Conservation (phyloP, 2,888 invertebrate genomes). For the Agrochola lychnidis region DNA sequence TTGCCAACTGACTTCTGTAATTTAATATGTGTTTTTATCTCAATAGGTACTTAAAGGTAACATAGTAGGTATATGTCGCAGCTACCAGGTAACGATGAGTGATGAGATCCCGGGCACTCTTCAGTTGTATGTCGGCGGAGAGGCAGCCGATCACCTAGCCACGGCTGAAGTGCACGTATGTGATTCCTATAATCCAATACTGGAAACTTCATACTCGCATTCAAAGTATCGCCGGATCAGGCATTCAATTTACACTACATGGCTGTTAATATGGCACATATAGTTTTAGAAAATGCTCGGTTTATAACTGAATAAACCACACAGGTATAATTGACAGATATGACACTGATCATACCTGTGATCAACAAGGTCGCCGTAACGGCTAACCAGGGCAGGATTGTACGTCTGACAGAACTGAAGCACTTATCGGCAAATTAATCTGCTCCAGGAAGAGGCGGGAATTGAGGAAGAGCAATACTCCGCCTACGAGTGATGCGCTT, state of each 20-base stretch:
- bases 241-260: background rate
- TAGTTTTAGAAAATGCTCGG: background rate
- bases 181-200: background rate
- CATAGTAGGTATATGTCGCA: background rate
- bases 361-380: background rate
- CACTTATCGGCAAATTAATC: conserved; percentile 12
- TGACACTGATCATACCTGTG: background rate
- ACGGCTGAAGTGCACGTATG: background rate
- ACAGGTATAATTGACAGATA: background rate
- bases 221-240: background rate
- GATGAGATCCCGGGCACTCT: background rate
- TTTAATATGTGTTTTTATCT: background rate
- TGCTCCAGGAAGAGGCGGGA: background rate
- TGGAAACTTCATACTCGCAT: too few relatives aligned
- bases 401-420: background rate
- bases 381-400: background rate
- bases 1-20: background rate
- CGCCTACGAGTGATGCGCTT: background rate
- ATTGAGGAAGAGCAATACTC: conserved; percentile 2
- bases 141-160: background rate
- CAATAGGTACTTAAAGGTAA: background rate
- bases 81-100: background rate
- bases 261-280: background rate
- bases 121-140: background rate
- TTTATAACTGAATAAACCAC: background rate